These are phyloP conservation scores for Mallateleia sp. DNA, from an alignment of 2,888 invertebrate species.

Conservation along the genomic window DNA sequence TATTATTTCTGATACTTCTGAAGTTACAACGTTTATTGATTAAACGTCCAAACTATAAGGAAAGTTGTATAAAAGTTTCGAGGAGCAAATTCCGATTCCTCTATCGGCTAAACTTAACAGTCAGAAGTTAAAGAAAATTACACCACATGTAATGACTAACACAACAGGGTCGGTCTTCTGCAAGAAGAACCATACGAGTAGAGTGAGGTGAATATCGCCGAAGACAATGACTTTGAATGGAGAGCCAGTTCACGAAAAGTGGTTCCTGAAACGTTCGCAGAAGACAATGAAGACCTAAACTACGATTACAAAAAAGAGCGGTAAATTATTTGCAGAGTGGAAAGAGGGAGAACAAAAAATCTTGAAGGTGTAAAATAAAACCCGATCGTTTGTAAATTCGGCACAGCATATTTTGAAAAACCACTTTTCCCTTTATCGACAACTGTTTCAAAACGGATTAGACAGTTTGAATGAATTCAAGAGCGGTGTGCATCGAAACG, in stretches of 20 bases:
- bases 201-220: conserved; percentile 32
- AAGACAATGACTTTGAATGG: conserved; percentile 45
- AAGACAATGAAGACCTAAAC: conserved; percentile 48
- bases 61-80: too few relatives aligned
- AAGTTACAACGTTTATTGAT: too few relatives aligned
- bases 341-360: background rate
- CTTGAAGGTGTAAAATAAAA: background rate
- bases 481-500: background rate
- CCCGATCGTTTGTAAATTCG: too few relatives aligned
- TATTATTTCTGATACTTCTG: too few relatives aligned
- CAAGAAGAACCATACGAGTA: conserved; percentile 23
- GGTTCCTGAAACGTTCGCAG: conserved; percentile 42
- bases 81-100: too few relatives aligned
- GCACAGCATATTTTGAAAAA: background rate
- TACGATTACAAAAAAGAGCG: conserved; percentile 46
- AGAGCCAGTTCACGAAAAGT: conserved; percentile 34
- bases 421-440: background rate
- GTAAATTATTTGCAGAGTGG: conserved; percentile 49
- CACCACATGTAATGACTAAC: conserved; percentile 8
- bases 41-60: too few relatives aligned
- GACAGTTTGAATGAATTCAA: background rate
- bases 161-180: background rate
- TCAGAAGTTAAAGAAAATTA: conserved; percentile 12
- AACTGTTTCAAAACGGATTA: conserved; percentile 22
- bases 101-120: too few relatives aligned